Evolutionary conservation across 92 coral and sea anemone species (phyloP), one percentile per base, ranked within the genome.

Genomic region (Zoanthus sociatus): DNA sequence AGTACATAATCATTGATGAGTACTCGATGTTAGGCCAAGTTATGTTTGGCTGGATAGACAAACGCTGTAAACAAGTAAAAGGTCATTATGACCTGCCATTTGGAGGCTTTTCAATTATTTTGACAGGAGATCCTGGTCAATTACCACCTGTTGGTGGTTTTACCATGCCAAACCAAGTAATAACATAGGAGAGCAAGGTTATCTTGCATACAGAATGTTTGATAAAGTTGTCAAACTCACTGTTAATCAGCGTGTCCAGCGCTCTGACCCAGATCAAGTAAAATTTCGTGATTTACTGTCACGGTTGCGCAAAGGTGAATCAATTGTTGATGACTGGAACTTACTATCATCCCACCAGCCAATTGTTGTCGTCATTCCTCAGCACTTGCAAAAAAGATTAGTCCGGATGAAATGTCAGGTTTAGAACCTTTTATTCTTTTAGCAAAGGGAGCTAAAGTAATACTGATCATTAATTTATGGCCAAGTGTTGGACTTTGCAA

Each of bases 401-500:
- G 53, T 73, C 78, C 78, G 17, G 56, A 73, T 73, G 55, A 73
- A 73, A 73, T 73, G 78, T 73, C 78, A 73, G 32, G 78, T 73
- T 73, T 45, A 73, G 78, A 73, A 73, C 78, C 78, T 73, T 73
- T 42, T 73, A 15, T 73, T 73, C 78, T 73, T 73, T 45, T 16
- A 73, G 78, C 78, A 73, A 73, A 73, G 56, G 78, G 78, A 46
- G 56, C 78, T 73, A 73, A 73, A 73, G 78, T 73, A 45, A 73
- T 42, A 56, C 78, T 87, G 1, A 87, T 86, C 70, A 87, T 87
- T 84, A 89, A 89, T 77, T 77, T 89, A n/a, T 84, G 89, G 92
- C 89, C 89, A 53, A 60, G 69, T 66, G 92, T 85, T 85, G 92
- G 92, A 32, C 92, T 88, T 56, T 89, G 89, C 73, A 89, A 84